Evolutionary conservation across 2,797 vertebrate genomes (phyloP).

Genomic region (Florisuga fusca): DNA sequence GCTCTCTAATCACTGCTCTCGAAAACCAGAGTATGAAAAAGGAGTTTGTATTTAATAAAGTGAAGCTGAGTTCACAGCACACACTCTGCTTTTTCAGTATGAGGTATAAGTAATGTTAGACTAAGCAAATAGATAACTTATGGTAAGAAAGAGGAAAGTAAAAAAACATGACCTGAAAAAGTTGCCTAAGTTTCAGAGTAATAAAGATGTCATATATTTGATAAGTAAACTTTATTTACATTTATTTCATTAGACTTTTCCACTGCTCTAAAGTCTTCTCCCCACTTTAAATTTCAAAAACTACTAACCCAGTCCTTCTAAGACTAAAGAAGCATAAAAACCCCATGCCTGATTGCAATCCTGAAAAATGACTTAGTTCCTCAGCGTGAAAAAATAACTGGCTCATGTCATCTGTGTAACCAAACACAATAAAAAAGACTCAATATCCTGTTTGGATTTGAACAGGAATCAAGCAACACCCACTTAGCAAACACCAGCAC

Average conservation of each 20-base stretch:
- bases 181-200: not conserved
- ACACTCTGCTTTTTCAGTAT: not conserved
- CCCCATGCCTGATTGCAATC: not conserved
- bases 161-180: not conserved
- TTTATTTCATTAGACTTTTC: not conserved
- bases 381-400: not conserved
- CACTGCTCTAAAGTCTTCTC: not conserved
- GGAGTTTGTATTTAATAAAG: not conserved
- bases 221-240: not conserved
- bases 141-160: not conserved
- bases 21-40: not conserved
- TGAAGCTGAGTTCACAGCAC: not conserved
- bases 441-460: constrained; percentile 7
- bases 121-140: not conserved
- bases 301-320: not conserved
- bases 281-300: not conserved
- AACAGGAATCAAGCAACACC: constrained; percentile 14
- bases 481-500: not conserved
- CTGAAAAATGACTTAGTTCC: not conserved
- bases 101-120: not conserved
- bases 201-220: not conserved
- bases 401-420: not conserved
- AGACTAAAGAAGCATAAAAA: not conserved
- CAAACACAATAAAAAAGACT: not conserved
- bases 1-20: not conserved